Conservation (phyloP, 2,797 vertebrate genomes). For the Enteromius unitaeniatus region DNA sequence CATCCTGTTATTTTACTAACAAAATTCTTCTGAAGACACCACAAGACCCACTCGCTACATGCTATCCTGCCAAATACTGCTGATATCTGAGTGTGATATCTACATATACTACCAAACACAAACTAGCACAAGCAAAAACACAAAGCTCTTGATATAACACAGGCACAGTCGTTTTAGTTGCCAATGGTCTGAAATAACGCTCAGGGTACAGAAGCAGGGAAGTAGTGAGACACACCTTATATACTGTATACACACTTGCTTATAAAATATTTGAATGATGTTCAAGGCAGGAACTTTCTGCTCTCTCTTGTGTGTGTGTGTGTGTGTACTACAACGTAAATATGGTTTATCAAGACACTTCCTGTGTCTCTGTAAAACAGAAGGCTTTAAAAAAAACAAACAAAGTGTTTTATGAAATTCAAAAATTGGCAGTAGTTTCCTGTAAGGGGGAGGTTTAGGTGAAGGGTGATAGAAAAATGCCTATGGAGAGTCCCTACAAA, state of each 20-base stretch:
- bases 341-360: too few species aligned
- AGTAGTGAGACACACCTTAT: background rate
- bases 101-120: slow-evolving; percentile 5
- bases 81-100: background rate
- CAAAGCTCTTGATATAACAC: background rate
- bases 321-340: background rate
- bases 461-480: too few species aligned
- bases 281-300: background rate
- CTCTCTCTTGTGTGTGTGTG: background rate
- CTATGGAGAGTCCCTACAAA: too few species aligned
- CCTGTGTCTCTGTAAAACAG: too few species aligned
- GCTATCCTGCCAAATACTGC: slow-evolving; percentile 5
- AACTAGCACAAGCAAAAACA: background rate
- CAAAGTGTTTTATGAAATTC: too few species aligned
- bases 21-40: background rate
- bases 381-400: too few species aligned
- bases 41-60: background rate
- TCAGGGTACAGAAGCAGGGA: slow-evolving; percentile 6
- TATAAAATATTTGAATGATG: background rate
- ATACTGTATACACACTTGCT: background rate
- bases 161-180: background rate
- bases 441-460: too few species aligned
- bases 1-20: background rate
- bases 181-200: background rate
- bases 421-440: too few species aligned